These are phyloP conservation scores for Drosophila meridiana DNA, from an alignment of 2,888 invertebrate species.

Conservation along the genomic window DNA sequence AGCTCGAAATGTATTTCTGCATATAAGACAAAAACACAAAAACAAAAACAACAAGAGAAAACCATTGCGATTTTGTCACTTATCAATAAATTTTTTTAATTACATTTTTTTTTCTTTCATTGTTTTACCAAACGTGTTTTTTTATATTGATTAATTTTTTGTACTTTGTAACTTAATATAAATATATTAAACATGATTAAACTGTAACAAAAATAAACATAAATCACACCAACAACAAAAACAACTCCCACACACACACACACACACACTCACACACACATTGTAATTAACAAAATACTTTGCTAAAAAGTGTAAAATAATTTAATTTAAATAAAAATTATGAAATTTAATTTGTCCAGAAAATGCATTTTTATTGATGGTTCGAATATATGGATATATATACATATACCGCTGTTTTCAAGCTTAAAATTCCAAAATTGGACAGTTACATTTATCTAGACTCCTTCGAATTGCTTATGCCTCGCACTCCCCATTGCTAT, in stretches of 20 bases:
- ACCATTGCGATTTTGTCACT: constrained; percentile 23
- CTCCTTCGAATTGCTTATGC: too few relatives aligned
- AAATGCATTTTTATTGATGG: not conserved
- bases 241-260: constrained; percentile 23
- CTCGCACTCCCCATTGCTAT: too few relatives aligned
- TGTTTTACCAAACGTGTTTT: constrained; percentile 52
- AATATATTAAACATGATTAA: constrained; percentile 40
- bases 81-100: constrained; percentile 54
- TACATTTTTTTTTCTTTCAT: constrained; percentile 34
- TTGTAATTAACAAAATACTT: constrained; percentile 73
- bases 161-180: constrained; percentile 52
- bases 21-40: constrained; percentile 22
- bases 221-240: constrained; percentile 35
- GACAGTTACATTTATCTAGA: too few relatives aligned
- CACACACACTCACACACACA: constrained; percentile 55
- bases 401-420: too few relatives aligned
- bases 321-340: constrained; percentile 77
- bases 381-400: not conserved
- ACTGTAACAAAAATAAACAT: constrained; percentile 50
- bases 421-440: too few relatives aligned
- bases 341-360: constrained; percentile 51
- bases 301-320: constrained; percentile 75
- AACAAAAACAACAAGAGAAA: constrained; percentile 5
- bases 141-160: constrained; percentile 47
- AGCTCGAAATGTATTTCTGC: constrained; percentile 52